Evolutionary conservation across 2,797 vertebrate species (phyloP), one percentile per base, ranked within the genome.

Genomic region (Anguilla marmorata): DNA sequence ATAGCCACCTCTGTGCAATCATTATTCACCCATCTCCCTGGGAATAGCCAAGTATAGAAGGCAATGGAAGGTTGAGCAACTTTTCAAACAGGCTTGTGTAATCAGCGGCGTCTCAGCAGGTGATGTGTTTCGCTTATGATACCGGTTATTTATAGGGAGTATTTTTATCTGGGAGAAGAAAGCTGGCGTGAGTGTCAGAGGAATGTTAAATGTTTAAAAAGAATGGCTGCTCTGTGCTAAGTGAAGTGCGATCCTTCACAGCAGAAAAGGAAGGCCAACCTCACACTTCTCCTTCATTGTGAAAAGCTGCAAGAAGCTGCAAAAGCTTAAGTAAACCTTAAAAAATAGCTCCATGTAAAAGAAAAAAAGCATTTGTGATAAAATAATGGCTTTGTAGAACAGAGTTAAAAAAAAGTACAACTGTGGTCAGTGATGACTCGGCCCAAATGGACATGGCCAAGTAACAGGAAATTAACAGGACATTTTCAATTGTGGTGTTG

Each of bases 341-440:
- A 27, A 72, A 7, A 12, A 30, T 72, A 14, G 2, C 24, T 69
- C 9, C 6, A 60, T 1, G n/a, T 69, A 9, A 14, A 76, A 2
- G 19, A 19, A 58, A 72, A 74, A 37, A 76, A 4, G 30, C 30
- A 16, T 16, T 76, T 76, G 27, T 37, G 33, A 33, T 7, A 41
- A 16, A 16, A 37, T 16, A 14, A 16, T 1, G 5, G 33, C 3
- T 76, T 76, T 0, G 4, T 27, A 8, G 24, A n/a, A 9, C 8
- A 41, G 86, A 84, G 48, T 24, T 27, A 12, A 27, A 83, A 50
- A 86, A 86, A 85, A 76, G 82, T 91, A 91, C 89, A 89, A 91
- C 86, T 91, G 37, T 83, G 88, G 92, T 93, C 93, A 90, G 83
- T 7, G 41, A 89, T 88, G 90, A 92, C 90, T 92, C 88, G 93